A percentile compares a stretch with the other conserved stretches of the same genome.
phyloP scores from a whole-genome alignment of 1,140 invertebrate species.

The Teleopsis dalmanni region DNA sequence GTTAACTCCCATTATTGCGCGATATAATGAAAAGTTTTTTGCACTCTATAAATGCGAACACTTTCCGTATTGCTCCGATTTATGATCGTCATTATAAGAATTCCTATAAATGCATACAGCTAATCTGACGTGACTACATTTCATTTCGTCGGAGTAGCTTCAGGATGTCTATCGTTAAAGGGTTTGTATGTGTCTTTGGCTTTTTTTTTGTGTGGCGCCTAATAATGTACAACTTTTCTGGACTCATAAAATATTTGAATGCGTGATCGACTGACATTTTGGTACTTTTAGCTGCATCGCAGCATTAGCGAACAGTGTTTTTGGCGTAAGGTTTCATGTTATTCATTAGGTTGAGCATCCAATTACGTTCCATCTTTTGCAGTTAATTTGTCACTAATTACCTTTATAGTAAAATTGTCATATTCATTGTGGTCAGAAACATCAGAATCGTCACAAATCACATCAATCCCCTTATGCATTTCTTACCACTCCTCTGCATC shows the following conservation, averaged over 20 bases:
- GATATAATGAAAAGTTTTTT: not conserved
- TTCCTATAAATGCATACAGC: too few species aligned
- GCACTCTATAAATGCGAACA: not conserved
- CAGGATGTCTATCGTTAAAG: not conserved
- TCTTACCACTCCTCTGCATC: too few species aligned
- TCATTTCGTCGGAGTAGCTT: not conserved
- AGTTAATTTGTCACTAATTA: too few species aligned
- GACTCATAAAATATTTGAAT: not conserved
- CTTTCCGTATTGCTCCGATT: not conserved
- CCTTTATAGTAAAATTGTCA: too few species aligned
- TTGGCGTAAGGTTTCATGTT: not conserved
- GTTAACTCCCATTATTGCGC: too few species aligned
- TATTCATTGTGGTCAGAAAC: too few species aligned
- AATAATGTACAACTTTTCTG: not conserved
- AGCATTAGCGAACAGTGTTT: not conserved
- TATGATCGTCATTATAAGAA: not conserved
- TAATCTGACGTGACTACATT: too few species aligned
- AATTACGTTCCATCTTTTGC: not conserved
- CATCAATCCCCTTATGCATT: too few species aligned
- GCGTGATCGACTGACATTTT: not conserved
- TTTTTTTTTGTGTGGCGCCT: not conserved
- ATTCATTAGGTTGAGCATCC: not conserved
- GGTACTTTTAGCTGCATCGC: not conserved
- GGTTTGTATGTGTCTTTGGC: not conserved
- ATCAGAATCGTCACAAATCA: too few species aligned